Evolutionary conservation across 2,888 invertebrate genomes (phyloP), one percentile per base, ranked within the genome.

Genomic region (Aplocera efformata): DNA sequence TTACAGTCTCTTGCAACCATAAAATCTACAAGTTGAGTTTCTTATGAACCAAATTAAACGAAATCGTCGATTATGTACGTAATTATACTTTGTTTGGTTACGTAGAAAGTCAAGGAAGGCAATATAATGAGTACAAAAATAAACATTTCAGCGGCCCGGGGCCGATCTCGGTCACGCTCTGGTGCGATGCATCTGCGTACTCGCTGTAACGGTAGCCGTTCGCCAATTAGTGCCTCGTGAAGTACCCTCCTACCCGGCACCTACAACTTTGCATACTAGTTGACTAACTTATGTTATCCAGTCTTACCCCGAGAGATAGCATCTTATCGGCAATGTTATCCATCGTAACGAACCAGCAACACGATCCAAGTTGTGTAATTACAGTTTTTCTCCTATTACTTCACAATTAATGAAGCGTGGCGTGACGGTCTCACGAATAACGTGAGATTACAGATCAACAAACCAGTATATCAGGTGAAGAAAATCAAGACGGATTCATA

Each of bases 191-290:
- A 44, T 49, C 56, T 48, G 55, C 48, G 50, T 45, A 31, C 28
- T 34, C 32, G 35, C 31, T 21, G 41, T 70, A 72, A 72, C 72
- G 70, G 71, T 63, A 61, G 47, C 42, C 32, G 44, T 41, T 50
- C 42, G 48, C 60, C 64, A 71, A 72, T 72, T 72, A 72, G 68
- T 56, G 58, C 47, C 44, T 46, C 44, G 26, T 47, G 29, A n/a
- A n/a, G n/a, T n/a, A n/a, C n/a, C n/a, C n/a, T n/a, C n/a, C n/a
- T 29, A 30, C 39, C 31, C 24, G 20, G 20, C 27, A 38, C 32
- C 30, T 39, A 31, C 31, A 38, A 43, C 38, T 49, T 49, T 47
- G 45, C 47, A 47, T 49, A 45, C 45, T 22, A 52, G 50, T 46
- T 47, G 26, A 39, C 36, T 50, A 48, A 52, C 50, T 43, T 40